Percentiles rank a stretch among this genome's conserved stretches.
These are phyloP conservation scores for Chiloscyllium punctatum DNA, from an alignment of 2,797 vertebrate species.

Conservation along the genomic window DNA sequence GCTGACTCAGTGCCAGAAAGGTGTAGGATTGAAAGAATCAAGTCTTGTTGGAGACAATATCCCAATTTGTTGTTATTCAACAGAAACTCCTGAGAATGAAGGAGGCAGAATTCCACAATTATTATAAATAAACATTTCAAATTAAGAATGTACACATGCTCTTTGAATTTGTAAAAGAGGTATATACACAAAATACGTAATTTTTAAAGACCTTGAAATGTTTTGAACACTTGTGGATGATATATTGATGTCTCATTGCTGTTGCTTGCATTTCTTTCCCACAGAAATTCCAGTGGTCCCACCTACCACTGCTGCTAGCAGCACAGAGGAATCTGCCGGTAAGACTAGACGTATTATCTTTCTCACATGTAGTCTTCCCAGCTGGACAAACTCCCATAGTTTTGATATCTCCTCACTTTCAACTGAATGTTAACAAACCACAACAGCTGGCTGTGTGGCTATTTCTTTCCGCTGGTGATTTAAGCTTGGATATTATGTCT, in stretches of 20 bases:
- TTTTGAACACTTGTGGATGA: background rate
- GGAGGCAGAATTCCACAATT: background rate
- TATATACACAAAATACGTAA: background rate
- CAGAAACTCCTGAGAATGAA: background rate
- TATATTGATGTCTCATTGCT: conserved; percentile 21
- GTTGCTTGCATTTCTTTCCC: conserved; percentile 18
- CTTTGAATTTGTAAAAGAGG: background rate
- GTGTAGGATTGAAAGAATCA: conserved; percentile 54
- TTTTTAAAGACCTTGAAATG: background rate
- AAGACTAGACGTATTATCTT: conserved; percentile 41
- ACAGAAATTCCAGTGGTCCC: conserved; percentile 85
- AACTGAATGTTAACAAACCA: background rate
- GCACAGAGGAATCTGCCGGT: conserved; percentile 85
- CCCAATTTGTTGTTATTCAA: conserved; percentile 38
- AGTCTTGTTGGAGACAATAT: conserved; percentile 45
- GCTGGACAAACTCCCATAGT: background rate
- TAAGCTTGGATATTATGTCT: background rate
- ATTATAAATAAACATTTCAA: conserved; percentile 3
- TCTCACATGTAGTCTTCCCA: conserved; percentile 28
- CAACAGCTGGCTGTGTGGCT: background rate
- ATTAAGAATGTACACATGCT: background rate
- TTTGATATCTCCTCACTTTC: background rate
- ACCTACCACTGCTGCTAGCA: conserved; percentile 77
- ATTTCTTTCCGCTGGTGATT: background rate
- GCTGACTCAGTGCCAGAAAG: conserved; percentile 43